Evolutionary conservation across 2,888 invertebrate genomes (phyloP), one percentile per base, ranked within the genome.

Genomic region (Drosophila barbarae): DNA sequence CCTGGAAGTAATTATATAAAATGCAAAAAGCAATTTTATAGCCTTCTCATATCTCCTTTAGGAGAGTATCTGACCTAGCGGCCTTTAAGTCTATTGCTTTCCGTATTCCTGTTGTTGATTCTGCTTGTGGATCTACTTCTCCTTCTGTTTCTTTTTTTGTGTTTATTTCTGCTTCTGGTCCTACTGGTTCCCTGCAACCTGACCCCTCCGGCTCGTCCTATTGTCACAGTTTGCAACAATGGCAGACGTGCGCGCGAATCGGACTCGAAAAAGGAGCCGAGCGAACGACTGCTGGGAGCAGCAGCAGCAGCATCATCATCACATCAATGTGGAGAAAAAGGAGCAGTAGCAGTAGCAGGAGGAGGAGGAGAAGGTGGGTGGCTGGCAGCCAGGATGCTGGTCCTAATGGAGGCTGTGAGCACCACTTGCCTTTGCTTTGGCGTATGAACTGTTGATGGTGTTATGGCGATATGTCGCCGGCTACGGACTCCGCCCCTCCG

Each of bases 401-500:
- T 21, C 28, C 30, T 18, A 65, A 41, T 34, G 35, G 41, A 63
- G 63, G 36, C 15, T 36, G 39, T 44, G 47, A 52, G 53, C 38
- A 53, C 47, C 44, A 42, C 56, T 49, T 58, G 36, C 55, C 52
- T 41, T 53, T 32, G 52, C 49, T 28, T 51, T 42, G 52, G 50
- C 59, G 69, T 73, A 77, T 75, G 77, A 83, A 80, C 84, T 80
- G 84, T 73, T 84, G 80, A 79, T 84, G 81, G 84, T 84, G 84
- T 78, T 85, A 84, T 78, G 77, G 78, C 74, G 84, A 86, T 86
- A 85, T 86, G 78, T 76, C 82, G 84, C 82, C 58, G 70, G 70
- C 81, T 75, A 74, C 84, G 61, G 68, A 38, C 69, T 42, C 36
- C 26, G 47, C 46, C 66, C 21, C 71, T 23, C 15, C 52, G 52